These are phyloP conservation scores for Beroe forskalii DNA, from an alignment of 37 sponge, comb jelly and placozoan genomes.

Conservation along the genomic window DNA sequence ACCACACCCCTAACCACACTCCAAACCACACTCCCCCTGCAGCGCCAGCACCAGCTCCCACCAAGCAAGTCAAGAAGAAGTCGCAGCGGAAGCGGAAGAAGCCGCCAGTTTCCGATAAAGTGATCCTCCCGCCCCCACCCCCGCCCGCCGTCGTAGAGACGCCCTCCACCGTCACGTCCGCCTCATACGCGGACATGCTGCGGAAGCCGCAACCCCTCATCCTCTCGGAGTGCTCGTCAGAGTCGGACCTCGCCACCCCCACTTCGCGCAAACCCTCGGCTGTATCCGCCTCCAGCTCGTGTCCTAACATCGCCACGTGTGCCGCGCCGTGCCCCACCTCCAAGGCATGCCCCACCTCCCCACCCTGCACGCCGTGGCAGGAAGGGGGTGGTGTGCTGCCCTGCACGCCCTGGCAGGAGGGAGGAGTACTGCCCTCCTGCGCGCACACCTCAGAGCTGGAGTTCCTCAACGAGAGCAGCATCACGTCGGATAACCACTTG, in stretches of 20 bases:
- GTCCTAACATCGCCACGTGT: constrained; percentile 37
- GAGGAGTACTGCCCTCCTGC: no score
- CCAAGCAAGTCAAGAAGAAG: not conserved
- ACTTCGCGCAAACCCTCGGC: not conserved
- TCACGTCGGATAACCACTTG: not conserved
- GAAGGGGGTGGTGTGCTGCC: not conserved
- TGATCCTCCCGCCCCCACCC: constrained; percentile 20
- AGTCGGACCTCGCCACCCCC: not conserved
- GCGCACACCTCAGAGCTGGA: constrained; percentile 4
- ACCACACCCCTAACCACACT: not conserved
- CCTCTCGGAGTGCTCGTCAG: constrained; percentile 30
- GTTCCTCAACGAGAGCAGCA: constrained; percentile 54
- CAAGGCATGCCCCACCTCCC: not conserved
- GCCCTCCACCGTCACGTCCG: not conserved
- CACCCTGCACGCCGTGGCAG: constrained; percentile 1
- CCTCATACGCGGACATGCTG: constrained; percentile 49
- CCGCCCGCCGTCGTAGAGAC: not conserved
- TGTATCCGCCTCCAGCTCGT: not conserved
- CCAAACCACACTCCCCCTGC: not conserved
- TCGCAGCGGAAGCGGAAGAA: not conserved
- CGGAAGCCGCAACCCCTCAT: constrained; percentile 50
- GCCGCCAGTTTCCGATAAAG: constrained; percentile 13
- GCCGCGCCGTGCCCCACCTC: not conserved
- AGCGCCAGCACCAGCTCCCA: not conserved
- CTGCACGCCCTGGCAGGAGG: constrained; percentile 1